Evolutionary conservation across 2,888 invertebrate genomes (phyloP).

Genomic region (Cartodere bifasciata): DNA sequence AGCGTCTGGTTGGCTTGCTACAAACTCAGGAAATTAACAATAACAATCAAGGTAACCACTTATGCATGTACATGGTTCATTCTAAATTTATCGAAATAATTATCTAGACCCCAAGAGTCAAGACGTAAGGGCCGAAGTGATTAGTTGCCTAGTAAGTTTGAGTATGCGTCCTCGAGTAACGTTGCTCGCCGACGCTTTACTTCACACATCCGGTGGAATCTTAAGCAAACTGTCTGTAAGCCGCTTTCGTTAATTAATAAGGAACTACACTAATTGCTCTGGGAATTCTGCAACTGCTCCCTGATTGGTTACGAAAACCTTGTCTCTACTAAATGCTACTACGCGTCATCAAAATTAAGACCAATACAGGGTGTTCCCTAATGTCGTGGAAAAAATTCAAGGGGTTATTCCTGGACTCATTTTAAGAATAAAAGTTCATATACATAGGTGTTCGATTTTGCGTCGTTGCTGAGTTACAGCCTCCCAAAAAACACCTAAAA

Average conservation of each 20-base stretch:
- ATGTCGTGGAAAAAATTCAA: too few relatives aligned
- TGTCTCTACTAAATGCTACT: too few relatives aligned
- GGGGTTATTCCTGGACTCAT: too few relatives aligned
- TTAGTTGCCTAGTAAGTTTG: too few relatives aligned
- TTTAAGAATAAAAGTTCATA: too few relatives aligned
- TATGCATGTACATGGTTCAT: slow-evolving; percentile 32
- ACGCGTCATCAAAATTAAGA: too few relatives aligned
- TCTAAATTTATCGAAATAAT: slow-evolving; percentile 36
- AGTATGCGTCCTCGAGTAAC: slow-evolving; percentile 10
- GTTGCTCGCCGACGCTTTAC: slow-evolving; percentile 12
- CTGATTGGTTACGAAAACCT: slow-evolving; percentile 27
- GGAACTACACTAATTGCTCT: slow-evolving; percentile 36
- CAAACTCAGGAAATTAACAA: slow-evolving; percentile 34
- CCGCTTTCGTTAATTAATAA: slow-evolving; percentile 37
- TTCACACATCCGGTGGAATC: slow-evolving; percentile 32
- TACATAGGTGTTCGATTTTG: too few relatives aligned
- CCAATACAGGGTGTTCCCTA: too few relatives aligned
- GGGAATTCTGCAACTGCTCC: slow-evolving; percentile 27
- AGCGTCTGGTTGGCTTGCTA: slow-evolving; percentile 15
- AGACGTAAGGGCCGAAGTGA: too few relatives aligned
- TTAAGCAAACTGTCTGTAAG: slow-evolving; percentile 36
- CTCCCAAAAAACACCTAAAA: too few relatives aligned
- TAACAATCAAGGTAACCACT: slow-evolving; percentile 33
- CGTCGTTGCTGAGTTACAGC: too few relatives aligned
- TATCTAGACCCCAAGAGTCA: too few relatives aligned